These are phyloP conservation scores for Threskiornis aethiopicus DNA, from an alignment of 2,797 vertebrate genomes.

Conservation along the genomic window DNA sequence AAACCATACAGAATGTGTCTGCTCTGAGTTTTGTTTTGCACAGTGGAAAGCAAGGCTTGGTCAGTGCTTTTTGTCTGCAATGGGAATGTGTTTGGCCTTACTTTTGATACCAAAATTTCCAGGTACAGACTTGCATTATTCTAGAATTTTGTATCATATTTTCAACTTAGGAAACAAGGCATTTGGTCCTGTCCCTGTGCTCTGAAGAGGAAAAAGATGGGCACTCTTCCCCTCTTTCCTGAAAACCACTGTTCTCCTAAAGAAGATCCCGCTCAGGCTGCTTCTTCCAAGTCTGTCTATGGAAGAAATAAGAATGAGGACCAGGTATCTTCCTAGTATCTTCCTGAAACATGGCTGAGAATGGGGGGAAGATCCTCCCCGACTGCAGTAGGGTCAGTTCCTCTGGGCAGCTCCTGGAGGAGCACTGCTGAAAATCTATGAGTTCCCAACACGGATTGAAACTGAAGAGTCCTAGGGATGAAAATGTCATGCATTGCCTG, in stretches of 20 bases:
- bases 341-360: not conserved
- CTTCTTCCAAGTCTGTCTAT: not conserved
- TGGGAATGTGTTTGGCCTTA: not conserved
- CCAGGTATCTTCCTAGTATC: not conserved
- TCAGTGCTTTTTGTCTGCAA: not conserved
- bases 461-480: not conserved
- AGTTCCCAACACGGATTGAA: not conserved
- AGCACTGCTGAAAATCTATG: not conserved
- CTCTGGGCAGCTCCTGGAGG: not conserved
- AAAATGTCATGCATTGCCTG: not conserved
- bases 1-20: not conserved
- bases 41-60: not conserved
- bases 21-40: not conserved
- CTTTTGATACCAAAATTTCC: not conserved
- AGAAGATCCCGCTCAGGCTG: not conserved
- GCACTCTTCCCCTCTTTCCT: not conserved
- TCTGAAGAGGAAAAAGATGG: not conserved
- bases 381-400: rapidly evolving
- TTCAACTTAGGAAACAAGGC: not conserved
- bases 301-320: not conserved
- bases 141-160: not conserved
- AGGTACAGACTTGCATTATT: not conserved
- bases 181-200: not conserved
- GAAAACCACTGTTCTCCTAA: not conserved
- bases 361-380: not conserved